Conservation (phyloP, 1,140 invertebrate genomes). For the Neodiprion virginianus region DNA sequence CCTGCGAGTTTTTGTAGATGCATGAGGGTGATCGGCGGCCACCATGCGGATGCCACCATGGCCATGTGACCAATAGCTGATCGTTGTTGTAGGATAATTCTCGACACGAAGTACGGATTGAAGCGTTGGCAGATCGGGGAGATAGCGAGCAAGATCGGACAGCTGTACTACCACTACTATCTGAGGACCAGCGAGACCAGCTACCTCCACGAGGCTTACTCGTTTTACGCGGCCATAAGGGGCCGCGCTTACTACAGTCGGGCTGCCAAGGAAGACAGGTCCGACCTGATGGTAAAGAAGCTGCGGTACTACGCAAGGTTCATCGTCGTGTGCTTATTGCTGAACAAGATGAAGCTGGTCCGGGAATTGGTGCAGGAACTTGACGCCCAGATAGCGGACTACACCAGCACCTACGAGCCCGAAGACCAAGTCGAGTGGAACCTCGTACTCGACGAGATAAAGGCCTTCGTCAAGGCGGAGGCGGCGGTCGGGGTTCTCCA, state of each 20-base stretch:
- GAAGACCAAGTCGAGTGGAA: constrained; percentile 97
- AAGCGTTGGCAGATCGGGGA: constrained; percentile 99
- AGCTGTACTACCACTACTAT: constrained; percentile 99
- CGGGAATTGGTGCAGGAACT: constrained; percentile 90
- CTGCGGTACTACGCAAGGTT: constrained; percentile 95
- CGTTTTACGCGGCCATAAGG: constrained; percentile 95
- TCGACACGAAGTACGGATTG: constrained; percentile 94
- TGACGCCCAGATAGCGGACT: constrained; percentile 91
- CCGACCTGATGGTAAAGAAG: constrained; percentile 98
- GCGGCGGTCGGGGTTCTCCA: constrained; percentile 87
- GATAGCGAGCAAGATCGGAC: constrained; percentile 98
- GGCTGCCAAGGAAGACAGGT: constrained; percentile 91
- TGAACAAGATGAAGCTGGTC: constrained; percentile 95
- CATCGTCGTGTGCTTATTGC: constrained; percentile 93
- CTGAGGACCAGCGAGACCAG: constrained; percentile 94
- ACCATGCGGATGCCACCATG: not conserved
- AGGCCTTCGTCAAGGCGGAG: constrained; percentile 93
- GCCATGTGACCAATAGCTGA: not conserved
- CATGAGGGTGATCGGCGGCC: not conserved
- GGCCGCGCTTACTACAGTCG: constrained; percentile 94
- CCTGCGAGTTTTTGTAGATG: too few species aligned
- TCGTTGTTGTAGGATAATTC: constrained; percentile 68
- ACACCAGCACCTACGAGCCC: constrained; percentile 93
- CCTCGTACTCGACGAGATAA: constrained; percentile 92
- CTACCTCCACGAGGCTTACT: constrained; percentile 94